phyloP scores from a whole-genome alignment of 2,113 vertebrate genomes.

The Cryptotis parvus region DNA sequence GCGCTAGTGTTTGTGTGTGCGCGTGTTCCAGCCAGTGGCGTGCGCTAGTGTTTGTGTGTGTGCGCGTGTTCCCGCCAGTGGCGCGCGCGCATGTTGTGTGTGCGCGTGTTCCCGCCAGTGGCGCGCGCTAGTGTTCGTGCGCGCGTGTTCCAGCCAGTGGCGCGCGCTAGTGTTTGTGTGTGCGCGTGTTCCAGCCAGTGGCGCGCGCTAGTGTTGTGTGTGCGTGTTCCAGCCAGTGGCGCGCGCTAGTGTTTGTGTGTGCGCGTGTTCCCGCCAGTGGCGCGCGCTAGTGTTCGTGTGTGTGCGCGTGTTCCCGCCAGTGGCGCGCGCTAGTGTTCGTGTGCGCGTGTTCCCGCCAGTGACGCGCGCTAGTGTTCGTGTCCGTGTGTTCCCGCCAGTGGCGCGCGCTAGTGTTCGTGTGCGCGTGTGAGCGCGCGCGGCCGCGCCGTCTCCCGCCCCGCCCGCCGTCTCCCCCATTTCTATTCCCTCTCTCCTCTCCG shows the following conservation, averaged over 20 bases:
- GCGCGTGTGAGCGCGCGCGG: rapidly evolving
- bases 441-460: conserved; percentile 53
- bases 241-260: background rate
- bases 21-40: conserved; percentile 62
- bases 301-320: conserved; percentile 60
- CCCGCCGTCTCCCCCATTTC: conserved; percentile 70
- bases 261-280: conserved; percentile 63
- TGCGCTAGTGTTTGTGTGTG: background rate
- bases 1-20: conserved; percentile 3
- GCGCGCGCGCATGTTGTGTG: background rate
- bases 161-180: background rate
- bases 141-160: conserved; percentile 63
- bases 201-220: background rate
- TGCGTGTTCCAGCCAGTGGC: conserved; percentile 62
- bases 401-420: background rate
- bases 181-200: conserved; percentile 63
- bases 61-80: conserved; percentile 61
- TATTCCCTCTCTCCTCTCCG: conserved; percentile 80
- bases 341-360: conserved; percentile 61
- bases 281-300: background rate
- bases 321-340: background rate
- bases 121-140: background rate
- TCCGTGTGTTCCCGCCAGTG: too few relatives aligned
- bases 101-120: conserved; percentile 61
- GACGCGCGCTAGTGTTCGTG: background rate